phyloP scores from a whole-genome alignment of 1,140 invertebrate genomes.

The Trichomalopsis sarcophagae region DNA sequence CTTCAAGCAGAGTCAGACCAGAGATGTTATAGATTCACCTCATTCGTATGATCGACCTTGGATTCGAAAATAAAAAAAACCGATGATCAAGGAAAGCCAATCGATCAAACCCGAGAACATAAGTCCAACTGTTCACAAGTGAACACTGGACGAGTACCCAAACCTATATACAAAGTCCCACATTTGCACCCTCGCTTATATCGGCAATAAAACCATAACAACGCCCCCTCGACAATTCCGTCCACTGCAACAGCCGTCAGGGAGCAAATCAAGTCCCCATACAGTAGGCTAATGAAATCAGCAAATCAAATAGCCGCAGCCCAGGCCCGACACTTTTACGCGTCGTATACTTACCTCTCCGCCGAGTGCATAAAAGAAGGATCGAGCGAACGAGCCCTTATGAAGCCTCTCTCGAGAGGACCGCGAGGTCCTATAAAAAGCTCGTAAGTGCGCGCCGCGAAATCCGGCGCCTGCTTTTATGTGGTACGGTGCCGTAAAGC shows the following conservation, averaged over 20 bases:
- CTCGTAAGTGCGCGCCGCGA: slow-evolving; percentile 3
- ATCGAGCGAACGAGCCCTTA: background rate
- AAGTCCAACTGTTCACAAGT: too few species aligned
- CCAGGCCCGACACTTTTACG: background rate
- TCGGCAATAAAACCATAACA: background rate
- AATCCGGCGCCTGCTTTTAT: slow-evolving; percentile 26
- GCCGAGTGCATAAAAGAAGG: slow-evolving; percentile 16
- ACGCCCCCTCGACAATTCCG: too few species aligned
- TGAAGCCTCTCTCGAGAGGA: background rate
- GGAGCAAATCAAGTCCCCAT: background rate
- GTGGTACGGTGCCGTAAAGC: background rate
- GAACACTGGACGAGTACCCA: too few species aligned
- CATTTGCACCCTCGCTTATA: background rate
- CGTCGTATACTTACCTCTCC: background rate
- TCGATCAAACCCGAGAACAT: too few species aligned
- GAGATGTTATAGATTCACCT: background rate
- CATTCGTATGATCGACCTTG: too few species aligned
- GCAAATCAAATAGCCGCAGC: background rate
- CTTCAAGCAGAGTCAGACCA: background rate
- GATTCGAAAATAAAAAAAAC: too few species aligned
- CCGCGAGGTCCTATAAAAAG: slow-evolving; percentile 4
- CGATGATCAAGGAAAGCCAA: too few species aligned
- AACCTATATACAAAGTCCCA: background rate
- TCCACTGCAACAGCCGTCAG: background rate
- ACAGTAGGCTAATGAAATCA: background rate